Evolutionary conservation across 1,140 invertebrate species (phyloP), one percentile per base, ranked within the genome.

Genomic region (Drosophila grimshawi): DNA sequence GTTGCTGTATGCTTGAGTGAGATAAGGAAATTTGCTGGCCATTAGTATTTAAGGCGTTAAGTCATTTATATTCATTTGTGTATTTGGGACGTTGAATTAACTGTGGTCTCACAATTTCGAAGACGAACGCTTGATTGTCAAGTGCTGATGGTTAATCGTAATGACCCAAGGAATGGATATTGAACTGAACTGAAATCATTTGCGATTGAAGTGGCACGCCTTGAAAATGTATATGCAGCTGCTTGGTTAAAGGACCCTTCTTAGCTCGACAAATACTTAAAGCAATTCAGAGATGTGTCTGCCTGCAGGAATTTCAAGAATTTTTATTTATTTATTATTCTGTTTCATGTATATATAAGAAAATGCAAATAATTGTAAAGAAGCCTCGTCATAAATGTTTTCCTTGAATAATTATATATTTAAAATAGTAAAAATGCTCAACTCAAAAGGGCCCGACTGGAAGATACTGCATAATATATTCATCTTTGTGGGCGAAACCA

Each of bases 11-110:
- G 45, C 37, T 27, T 69, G 66, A 52, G 48, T 60, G 63, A 60
- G 86, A 88, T 85, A 83, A 89, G 79, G 76, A 76, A 91, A 91
- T 91, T 91, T 91, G 83, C 81, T 89, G 78, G 72, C 89, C 80
- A 91, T 91, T 91, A 91, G 85, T 89, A 91, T 89, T 89, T 91
- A 85, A 91, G 71, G 88, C 85, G 81, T 86, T 68, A 89, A 73
- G 89, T 81, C 88, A 91, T 91, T 91, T 91, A 80, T 88, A 86
- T 88, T 88, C 85, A 88, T 88, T 88, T 85, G 78, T 33, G 39
- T 52, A 60, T 73, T 60, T 35, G 29, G n/a, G 19, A 19, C 3
- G 46, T 10, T 11, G 57, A 60, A 46, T 61, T 7, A 29, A 35
- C 43, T 35, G 29, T 10, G 43, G 10, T 53, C 3, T 27, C 57